Base-by-base conservation (phyloP, 1,140 invertebrate genomes). In the Colletes latitarsis region DNA sequence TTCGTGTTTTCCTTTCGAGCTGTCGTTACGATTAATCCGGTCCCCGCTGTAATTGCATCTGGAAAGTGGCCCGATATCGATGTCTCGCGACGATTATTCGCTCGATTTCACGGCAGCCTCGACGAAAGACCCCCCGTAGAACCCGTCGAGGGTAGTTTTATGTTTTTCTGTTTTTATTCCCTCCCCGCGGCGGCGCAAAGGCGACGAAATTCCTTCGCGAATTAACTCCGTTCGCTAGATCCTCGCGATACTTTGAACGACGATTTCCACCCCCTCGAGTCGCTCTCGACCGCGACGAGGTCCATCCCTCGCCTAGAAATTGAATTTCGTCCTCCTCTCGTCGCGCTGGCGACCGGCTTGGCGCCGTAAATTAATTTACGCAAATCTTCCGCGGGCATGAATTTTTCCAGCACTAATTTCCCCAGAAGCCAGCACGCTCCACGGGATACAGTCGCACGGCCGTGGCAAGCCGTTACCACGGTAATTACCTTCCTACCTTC, bases 401-500 rank as follows among this genome's bases (percentile, higher is more conserved):
- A 90, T 90, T 90, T 90, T 90, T 90, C 85, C 84, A 74, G 76
- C 88, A 88, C 82, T 89, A 89, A 90, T 90, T 90, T 89, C 77
- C 68, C 80, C 83, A 87, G 84, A 82, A 90, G 84, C 83, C 74
- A 82, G 67, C 77, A 69, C 86, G 77, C 83, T 84, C 72, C 78
- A 52, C 80, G 71, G 78, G 86, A 86, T 81, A 86, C 84, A 78
- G 83, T 85, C 76, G 77, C 78, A 73, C 68, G 74, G 79, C 78
- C 67, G 78, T 81, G 85, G 83, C 81, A 88, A 88, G 88, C 86
- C 85, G 89, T 90, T 91, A 88, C 90, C 89, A 85, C 86, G 88
- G 89, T 90, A 91, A 91, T 91, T 91, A 91, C 88, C 89, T 89
- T 87, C 86, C 86, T 86, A 90, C 88, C 84, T 85, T 89, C 87